phyloP scores from a whole-genome alignment of 2,113 vertebrate species.

The Aspiorhynchus laticeps region DNA sequence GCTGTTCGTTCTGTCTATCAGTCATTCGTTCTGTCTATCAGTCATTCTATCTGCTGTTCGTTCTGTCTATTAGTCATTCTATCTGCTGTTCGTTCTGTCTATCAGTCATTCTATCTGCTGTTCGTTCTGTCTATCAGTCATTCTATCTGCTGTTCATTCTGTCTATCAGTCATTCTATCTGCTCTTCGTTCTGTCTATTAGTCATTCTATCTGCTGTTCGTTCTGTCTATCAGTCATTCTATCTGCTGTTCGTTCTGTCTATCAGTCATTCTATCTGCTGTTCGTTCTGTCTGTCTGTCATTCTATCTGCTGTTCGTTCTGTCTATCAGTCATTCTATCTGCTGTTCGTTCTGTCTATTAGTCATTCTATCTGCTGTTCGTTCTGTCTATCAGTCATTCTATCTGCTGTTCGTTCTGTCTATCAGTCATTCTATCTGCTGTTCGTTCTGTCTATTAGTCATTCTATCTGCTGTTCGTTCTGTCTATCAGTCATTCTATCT shows the following conservation, averaged over 20 bases:
- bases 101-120: no score
- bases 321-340: neutral
- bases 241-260: no score
- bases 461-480: neutral
- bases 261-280: neutral
- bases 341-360: no score
- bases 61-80: neutral
- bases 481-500: no score
- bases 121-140: no score
- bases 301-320: no score
- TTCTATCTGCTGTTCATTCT: neutral
- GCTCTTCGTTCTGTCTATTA: no score
- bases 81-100: neutral
- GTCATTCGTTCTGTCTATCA: rapidly evolving
- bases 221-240: neutral
- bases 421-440: neutral
- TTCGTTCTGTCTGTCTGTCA: rapidly evolving
- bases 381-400: neutral
- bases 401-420: no score
- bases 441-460: no score
- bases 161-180: no score
- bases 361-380: neutral
- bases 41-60: neutral
- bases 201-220: neutral
- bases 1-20: neutral